A percentile compares a stretch with the other conserved stretches of the same genome.
Evolutionary conservation across 53 echinoderm and acorn worm species (phyloP).

Genomic region (Patiria pectinifera): DNA sequence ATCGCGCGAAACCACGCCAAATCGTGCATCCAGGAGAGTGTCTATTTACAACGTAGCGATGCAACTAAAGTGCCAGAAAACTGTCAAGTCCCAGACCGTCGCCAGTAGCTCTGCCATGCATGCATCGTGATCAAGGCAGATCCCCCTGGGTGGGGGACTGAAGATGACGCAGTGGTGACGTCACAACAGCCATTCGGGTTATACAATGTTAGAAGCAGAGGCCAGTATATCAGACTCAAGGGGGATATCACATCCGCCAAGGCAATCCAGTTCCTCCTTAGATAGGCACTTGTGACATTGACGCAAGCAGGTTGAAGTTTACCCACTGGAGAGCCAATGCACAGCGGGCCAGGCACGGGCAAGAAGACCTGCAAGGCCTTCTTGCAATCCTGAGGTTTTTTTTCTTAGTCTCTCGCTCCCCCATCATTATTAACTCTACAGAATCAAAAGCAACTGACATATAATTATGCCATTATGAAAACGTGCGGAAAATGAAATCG

Average conservation of each 20-base stretch:
- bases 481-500: constrained; percentile 54
- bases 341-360: not conserved
- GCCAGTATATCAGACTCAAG: too few relatives aligned
- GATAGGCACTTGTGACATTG: constrained; percentile 49
- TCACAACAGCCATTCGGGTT: not conserved
- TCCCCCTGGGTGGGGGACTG: not conserved
- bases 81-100: too few relatives aligned
- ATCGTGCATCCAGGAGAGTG: too few relatives aligned
- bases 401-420: not conserved
- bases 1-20: too few relatives aligned
- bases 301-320: constrained; percentile 12
- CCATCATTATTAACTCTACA: constrained; percentile 7
- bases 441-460: constrained; percentile 27
- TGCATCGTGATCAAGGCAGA: too few relatives aligned
- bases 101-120: too few relatives aligned
- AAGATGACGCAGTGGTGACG: constrained; percentile 44
- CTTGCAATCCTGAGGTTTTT: too few relatives aligned
- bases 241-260: constrained; percentile 16
- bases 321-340: not conserved
- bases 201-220: not conserved
- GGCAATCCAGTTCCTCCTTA: not conserved
- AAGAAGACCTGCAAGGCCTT: not conserved
- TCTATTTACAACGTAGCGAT: too few relatives aligned
- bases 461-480: constrained; percentile 51
- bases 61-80: too few relatives aligned